Conservation (phyloP, 2,113 vertebrate species). For the Fregata magnificens region DNA sequence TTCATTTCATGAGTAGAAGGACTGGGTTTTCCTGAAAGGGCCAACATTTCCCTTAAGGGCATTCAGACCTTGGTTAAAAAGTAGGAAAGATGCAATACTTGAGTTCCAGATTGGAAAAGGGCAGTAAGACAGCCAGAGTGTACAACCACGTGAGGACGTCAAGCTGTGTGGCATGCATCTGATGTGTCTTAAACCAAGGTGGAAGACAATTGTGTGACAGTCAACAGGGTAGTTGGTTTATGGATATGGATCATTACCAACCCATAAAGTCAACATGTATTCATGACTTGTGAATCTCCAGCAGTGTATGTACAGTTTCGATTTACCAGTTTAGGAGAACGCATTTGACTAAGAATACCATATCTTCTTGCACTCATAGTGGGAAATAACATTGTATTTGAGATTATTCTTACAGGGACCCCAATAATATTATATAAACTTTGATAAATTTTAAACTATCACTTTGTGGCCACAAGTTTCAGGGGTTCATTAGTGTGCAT, state of each 20-base stretch:
- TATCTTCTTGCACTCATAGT: neutral
- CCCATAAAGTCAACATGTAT: neutral
- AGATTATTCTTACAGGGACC: neutral
- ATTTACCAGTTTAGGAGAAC: neutral
- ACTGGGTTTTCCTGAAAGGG: neutral
- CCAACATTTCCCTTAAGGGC: neutral
- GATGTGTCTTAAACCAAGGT: neutral
- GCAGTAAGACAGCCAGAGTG: neutral
- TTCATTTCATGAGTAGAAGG: neutral
- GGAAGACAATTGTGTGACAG: neutral
- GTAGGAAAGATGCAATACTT: neutral
- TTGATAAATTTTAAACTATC: neutral
- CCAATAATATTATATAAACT: neutral
- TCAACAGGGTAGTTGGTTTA: neutral
- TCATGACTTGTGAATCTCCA: neutral
- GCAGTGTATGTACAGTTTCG: neutral
- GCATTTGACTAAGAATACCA: neutral
- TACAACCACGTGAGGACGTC: rapidly evolving
- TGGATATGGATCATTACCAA: neutral
- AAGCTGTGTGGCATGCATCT: neutral
- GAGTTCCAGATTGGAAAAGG: neutral
- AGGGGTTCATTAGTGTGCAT: neutral
- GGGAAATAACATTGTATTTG: neutral
- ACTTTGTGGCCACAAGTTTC: neutral
- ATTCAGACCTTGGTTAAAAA: neutral